Base-by-base conservation (phyloP, 2,888 invertebrate genomes). In the Phortica magna region DNA sequence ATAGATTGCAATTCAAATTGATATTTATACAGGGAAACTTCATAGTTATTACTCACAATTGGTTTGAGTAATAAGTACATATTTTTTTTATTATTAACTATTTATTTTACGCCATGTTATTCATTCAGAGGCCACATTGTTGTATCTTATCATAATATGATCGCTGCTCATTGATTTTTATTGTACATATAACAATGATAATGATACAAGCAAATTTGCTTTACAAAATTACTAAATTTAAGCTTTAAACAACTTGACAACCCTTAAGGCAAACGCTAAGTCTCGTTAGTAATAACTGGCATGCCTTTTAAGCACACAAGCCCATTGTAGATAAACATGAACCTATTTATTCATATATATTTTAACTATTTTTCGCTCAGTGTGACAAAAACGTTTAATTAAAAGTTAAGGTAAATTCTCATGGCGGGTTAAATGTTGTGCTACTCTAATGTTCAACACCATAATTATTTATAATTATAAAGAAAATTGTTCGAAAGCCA, bases 371-470 rank as follows among this genome's bases (percentile, higher is more conserved):
- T 74, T 79, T 82, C 79, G 22, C n/a, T 61, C 22, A 12, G 74
- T 65, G 14, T 75, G 55, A 19, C 19, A 61, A 19, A 61, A 73
- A 77, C 83, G 82, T 81, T 81, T 84, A 85, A 85, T 84, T 83
- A 84, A 81, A 83, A 78, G 83, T 77, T 77, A 83, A 77, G n/a
- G 78, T 31, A 83, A 78, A 76, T 79, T 76, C 81, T 76, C 80
- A 78, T 76, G 78, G 76, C 79, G 80, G 86, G 86, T 83, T 83
- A 85, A 84, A 80, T 81, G 31, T 4, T 31, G 80, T 78, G 78
- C 76, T 72, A 77, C 76, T 78, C 76, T 76, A 76, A 71, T 74
- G 76, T 22, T 53, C 39, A 57, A 74, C 78, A 73, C 61, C 78
- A 82, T 80, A 80, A 84, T 81, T 80, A 83, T 68, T 75, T 14